A percentile compares a stretch with the other conserved stretches of the same genome.
These are phyloP conservation scores for Mionectes olivaceus DNA, from an alignment of 2,797 vertebrate genomes.

Conservation along the genomic window DNA sequence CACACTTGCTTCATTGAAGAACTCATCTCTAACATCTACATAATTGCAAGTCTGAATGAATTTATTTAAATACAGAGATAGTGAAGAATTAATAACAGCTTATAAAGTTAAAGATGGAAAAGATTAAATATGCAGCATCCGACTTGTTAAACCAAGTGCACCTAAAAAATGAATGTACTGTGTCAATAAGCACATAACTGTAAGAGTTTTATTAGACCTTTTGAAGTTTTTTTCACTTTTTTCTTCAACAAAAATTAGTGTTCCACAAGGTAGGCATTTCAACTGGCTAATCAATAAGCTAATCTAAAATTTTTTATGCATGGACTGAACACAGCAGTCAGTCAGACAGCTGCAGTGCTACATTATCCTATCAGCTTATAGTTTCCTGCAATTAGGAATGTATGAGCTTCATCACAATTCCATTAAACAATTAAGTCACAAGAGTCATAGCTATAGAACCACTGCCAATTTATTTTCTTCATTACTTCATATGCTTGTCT, in stretches of 20 bases:
- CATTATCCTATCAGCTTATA: not conserved
- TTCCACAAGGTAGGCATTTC: not conserved
- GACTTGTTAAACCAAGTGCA: not conserved
- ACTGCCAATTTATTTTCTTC: not conserved
- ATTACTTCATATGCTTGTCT: not conserved
- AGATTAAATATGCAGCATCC: constrained; percentile 30
- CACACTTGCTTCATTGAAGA: not conserved
- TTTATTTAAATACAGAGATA: constrained; percentile 32
- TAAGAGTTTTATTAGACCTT: constrained; percentile 20
- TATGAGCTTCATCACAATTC: not conserved
- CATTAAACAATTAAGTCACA: not conserved
- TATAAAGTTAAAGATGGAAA: constrained; percentile 56
- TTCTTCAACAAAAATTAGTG: not conserved
- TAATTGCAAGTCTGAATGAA: not conserved
- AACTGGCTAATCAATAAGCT: not conserved
- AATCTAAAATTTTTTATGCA: constrained; percentile 5
- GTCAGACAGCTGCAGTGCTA: not conserved
- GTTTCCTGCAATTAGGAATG: not conserved
- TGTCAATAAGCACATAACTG: not conserved
- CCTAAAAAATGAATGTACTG: constrained; percentile 11
- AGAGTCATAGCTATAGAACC: not conserved
- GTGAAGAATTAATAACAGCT: constrained; percentile 12
- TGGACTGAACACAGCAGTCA: not conserved
- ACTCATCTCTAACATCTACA: not conserved
- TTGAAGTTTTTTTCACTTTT: constrained; percentile 39